Percentiles rank a stretch among this genome's conserved stretches.
Evolutionary conservation across 2,113 vertebrate species (phyloP).

Genomic region (Thermophis baileyi): DNA sequence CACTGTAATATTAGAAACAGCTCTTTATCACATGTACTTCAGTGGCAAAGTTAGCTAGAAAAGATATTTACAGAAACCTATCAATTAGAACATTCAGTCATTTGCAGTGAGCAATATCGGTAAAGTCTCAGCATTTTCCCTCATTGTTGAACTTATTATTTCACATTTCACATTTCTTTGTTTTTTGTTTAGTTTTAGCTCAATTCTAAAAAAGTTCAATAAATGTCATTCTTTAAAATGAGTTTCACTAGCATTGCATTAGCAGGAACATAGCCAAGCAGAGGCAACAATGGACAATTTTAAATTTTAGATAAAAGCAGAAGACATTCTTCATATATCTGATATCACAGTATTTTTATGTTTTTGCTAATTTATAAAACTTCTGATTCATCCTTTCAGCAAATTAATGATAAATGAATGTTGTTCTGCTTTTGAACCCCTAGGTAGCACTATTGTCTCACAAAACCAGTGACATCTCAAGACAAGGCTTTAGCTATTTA

Average conservation of each 20-base stretch:
- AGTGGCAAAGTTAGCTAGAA: background rate
- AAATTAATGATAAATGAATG: slow-evolving; percentile 18
- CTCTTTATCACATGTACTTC: background rate
- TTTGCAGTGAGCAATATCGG: background rate
- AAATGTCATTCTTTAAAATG: background rate
- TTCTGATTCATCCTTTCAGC: background rate
- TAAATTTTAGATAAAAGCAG: background rate
- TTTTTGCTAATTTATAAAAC: background rate
- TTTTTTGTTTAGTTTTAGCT: background rate
- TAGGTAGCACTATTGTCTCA: slow-evolving; percentile 72
- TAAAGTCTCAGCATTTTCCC: background rate
- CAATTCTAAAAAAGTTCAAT: background rate
- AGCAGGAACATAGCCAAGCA: slow-evolving; percentile 1
- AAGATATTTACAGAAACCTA: background rate
- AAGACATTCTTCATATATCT: slow-evolving; percentile 1
- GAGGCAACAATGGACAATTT: background rate
- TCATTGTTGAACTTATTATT: background rate
- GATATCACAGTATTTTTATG: background rate
- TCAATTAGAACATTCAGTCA: background rate
- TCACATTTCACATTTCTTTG: background rate
- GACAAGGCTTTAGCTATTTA: background rate
- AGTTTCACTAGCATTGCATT: background rate
- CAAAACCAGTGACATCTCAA: slow-evolving; percentile 30
- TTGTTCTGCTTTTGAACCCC: slow-evolving; percentile 57
- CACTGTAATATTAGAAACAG: background rate